These are phyloP conservation scores for Chrysochloris asiatica DNA, from an alignment of 2,113 vertebrate genomes.

Conservation along the genomic window DNA sequence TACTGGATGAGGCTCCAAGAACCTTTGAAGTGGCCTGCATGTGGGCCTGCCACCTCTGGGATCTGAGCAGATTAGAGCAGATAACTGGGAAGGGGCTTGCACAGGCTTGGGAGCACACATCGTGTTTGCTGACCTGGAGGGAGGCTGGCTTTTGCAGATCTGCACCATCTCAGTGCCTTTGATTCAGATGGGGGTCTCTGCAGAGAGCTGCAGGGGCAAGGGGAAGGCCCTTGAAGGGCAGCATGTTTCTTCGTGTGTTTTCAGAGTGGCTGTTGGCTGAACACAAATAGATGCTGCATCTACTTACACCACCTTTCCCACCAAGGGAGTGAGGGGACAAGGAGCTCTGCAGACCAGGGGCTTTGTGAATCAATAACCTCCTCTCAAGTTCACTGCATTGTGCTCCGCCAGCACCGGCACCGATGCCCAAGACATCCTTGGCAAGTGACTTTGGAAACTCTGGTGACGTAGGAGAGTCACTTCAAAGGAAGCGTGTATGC, in stretches of 20 bases:
- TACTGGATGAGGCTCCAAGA: background rate
- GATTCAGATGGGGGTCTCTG: background rate
- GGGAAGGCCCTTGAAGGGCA: background rate
- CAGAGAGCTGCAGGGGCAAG: background rate
- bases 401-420: background rate
- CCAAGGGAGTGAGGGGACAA: background rate
- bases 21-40: background rate
- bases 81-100: background rate
- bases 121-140: accelerated
- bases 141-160: background rate
- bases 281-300: background rate
- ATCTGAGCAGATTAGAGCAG: background rate
- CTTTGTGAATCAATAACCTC: background rate
- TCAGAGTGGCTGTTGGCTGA: too few relatives aligned
- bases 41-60: background rate
- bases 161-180: background rate
- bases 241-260: too few relatives aligned
- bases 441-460: background rate
- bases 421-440: background rate
- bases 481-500: background rate
- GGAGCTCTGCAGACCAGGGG: background rate
- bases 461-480: background rate
- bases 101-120: accelerated
- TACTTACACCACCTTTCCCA: background rate
- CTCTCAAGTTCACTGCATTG: background rate